phyloP scores from a whole-genome alignment of 92 coral and sea anemone species.

The Paramuricea clavata region DNA sequence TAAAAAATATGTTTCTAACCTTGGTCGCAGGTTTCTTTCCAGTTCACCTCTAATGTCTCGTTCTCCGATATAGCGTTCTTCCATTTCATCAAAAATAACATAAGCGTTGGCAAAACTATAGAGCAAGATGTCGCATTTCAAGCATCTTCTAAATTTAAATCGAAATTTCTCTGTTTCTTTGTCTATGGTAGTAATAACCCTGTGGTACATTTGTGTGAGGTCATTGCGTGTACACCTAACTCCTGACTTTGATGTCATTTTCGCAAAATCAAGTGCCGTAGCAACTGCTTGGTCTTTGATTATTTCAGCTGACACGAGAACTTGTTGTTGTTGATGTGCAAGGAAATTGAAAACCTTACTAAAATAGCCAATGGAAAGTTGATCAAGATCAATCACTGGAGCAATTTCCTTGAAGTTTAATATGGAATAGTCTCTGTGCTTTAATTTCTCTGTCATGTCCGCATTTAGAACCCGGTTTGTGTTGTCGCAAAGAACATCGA shows the following conservation, averaged over 20 bases:
- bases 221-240: conserved; percentile 6
- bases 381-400: not conserved
- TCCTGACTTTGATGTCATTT: not conserved
- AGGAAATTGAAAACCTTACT: not conserved
- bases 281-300: not conserved
- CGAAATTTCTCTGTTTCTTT: not conserved
- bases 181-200: not conserved
- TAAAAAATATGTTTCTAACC: conserved; percentile 5
- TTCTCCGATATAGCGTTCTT: conserved; percentile 13
- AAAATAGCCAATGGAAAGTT: not conserved
- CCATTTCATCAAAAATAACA: conserved; percentile 8
- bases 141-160: not conserved
- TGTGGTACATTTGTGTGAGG: conserved; percentile 19
- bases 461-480: not conserved
- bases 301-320: not conserved
- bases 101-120: conserved; percentile 1
- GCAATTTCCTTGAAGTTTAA: not conserved
- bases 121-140: conserved; percentile 6
- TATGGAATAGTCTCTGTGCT: not conserved
- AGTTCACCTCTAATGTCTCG: conserved; percentile 25
- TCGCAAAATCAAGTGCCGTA: conserved; percentile 5
- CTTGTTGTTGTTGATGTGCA: not conserved
- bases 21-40: conserved; percentile 30
- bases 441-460: not conserved
- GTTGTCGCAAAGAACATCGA: not conserved